Percentiles rank a stretch among this genome's conserved stretches.
Evolutionary conservation across 2,113 vertebrate species (phyloP).

Genomic region (Synodontis membranacea): DNA sequence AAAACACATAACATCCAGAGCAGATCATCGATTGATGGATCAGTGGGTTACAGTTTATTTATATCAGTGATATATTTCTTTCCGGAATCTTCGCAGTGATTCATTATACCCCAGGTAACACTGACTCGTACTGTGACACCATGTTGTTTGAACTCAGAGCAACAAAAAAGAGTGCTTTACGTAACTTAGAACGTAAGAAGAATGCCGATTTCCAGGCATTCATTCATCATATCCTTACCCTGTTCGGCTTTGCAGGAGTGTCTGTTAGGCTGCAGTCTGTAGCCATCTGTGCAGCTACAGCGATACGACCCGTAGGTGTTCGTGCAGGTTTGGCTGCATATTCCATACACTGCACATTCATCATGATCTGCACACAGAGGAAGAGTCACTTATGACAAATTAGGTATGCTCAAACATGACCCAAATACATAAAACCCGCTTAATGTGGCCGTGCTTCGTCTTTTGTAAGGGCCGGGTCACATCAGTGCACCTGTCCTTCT

Average conservation of each 20-base stretch:
- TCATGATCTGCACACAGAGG: slow-evolving; percentile 83
- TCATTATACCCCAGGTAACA: background rate
- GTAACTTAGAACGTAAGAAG: background rate
- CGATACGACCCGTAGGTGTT: slow-evolving; percentile 90
- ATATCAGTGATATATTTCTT: background rate
- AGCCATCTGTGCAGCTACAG: slow-evolving; percentile 93
- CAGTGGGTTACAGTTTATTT: background rate
- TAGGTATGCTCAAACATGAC: slow-evolving; percentile 75
- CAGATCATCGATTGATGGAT: background rate
- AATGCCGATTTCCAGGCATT: slow-evolving; percentile 16
- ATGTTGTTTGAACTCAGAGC: background rate
- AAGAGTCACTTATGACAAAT: slow-evolving; percentile 75
- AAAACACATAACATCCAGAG: background rate
- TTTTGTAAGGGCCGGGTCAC: slow-evolving; percentile 51
- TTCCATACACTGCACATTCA: slow-evolving; percentile 88
- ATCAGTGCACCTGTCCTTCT: slow-evolving; percentile 36
- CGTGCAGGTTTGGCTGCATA: slow-evolving; percentile 88
- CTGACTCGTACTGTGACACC: slow-evolving; percentile 19
- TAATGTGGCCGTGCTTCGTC: slow-evolving; percentile 65
- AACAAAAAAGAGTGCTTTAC: background rate
- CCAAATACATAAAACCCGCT: slow-evolving; percentile 76
- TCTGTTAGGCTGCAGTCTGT: slow-evolving; percentile 85
- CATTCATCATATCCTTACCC: slow-evolving; percentile 76
- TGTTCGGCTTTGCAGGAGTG: slow-evolving; percentile 90
- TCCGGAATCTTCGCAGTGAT: background rate